Evolutionary conservation across 2,113 vertebrate species (phyloP).

Genomic region (Megaceryle maxima): DNA sequence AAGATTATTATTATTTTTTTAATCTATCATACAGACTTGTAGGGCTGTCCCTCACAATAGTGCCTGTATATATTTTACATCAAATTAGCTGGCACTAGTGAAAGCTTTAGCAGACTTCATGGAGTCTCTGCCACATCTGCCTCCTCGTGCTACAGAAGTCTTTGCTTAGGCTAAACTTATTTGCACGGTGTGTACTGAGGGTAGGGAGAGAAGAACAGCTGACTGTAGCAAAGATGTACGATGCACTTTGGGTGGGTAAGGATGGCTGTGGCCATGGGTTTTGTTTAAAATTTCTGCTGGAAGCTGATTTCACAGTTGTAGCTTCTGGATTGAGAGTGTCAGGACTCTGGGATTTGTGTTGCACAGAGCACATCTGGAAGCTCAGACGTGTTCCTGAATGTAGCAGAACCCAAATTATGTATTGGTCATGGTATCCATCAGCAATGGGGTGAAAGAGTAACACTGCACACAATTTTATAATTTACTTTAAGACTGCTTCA

Average conservation of each 20-base stretch:
- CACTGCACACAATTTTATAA: accelerated
- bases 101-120: not conserved
- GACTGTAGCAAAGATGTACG: not conserved
- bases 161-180: not conserved
- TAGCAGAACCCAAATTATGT: not conserved
- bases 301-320: not conserved
- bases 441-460: not conserved
- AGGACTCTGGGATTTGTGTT: not conserved
- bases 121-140: not conserved
- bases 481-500: not conserved
- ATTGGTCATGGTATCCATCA: not conserved
- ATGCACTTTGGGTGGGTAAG: not conserved
- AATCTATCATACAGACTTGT: not conserved
- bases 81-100: not conserved
- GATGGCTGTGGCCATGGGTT: not conserved
- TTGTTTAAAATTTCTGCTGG: not conserved
- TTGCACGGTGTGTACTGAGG: not conserved
- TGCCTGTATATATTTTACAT: not conserved
- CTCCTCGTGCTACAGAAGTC: not conserved
- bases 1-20: not conserved
- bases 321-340: not conserved
- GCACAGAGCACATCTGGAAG: not conserved
- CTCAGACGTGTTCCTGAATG: not conserved
- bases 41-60: not conserved
- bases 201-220: not conserved